A percentile compares a stretch with the other conserved stretches of the same genome.
Conservation (phyloP, 2,888 invertebrate genomes). For the Germaria angustata region DNA sequence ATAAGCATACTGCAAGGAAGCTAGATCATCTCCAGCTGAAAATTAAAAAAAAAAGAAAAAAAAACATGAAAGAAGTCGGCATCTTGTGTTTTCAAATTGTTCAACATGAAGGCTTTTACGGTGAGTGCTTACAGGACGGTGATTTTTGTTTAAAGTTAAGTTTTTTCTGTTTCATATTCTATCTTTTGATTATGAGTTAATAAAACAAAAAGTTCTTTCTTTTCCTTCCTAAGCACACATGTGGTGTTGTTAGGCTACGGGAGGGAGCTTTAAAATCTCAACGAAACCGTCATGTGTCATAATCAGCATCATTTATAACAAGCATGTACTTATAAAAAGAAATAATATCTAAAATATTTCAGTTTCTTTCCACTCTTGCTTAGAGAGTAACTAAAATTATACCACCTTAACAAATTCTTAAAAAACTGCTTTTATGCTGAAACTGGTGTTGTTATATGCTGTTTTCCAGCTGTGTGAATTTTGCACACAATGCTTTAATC, state of each 20-base stretch:
- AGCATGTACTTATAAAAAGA: background rate
- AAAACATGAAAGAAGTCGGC: too few relatives aligned
- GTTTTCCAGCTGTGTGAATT: conserved; percentile 56
- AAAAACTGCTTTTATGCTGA: background rate
- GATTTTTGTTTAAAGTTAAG: conserved; percentile 59
- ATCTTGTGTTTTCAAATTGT: conserved; percentile 60
- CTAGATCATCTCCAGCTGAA: conserved; percentile 56
- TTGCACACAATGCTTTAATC: conserved; percentile 48
- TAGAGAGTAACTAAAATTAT: background rate
- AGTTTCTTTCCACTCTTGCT: background rate
- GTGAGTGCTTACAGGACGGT: conserved; percentile 36
- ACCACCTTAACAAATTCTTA: conserved; percentile 23
- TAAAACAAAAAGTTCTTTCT: background rate
- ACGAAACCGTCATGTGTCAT: conserved; percentile 69
- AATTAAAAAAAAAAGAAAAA: conserved; percentile 27
- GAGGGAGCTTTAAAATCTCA: conserved; percentile 61
- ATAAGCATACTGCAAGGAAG: conserved; percentile 36
- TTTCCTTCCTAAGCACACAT: conserved; percentile 62
- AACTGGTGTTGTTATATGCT: conserved; percentile 48
- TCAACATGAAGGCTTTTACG: conserved; percentile 36
- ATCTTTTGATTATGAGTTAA: conserved; percentile 17
- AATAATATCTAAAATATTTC: conserved; percentile 12
- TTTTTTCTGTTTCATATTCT: conserved; percentile 21
- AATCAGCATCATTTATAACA: conserved; percentile 68
- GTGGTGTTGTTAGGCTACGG: conserved; percentile 56